Evolutionary conservation across 2,888 invertebrate species (phyloP), one percentile per base, ranked within the genome.

Genomic region (Catocala nupta): DNA sequence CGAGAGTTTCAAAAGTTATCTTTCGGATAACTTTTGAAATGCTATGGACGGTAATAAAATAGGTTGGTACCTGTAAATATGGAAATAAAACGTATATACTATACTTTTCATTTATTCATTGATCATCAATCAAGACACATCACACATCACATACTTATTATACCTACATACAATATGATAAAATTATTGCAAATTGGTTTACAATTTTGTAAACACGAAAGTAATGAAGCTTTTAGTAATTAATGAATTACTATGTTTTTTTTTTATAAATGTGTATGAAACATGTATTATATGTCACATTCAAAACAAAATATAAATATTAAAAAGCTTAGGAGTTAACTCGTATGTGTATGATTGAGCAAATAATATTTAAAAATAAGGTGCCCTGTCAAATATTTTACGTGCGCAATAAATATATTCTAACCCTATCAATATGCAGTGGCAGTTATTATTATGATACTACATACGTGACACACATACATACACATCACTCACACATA

Each of bases 271-370:
- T 59, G 52, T 48, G 42, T 53, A 49, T 44, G 43, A 11, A 54
- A 33, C 39, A 43, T 62, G 9, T 52, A 11, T 39, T 25, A 56
- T n/a, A 25, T 48, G 47, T 43, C 11, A 45, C 34, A 54, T 44
- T 33, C 34, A 49, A 57, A 66, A 59, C 13, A 59, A 65, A 55
- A 56, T 58, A 68, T 49, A 55, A 59, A 50, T 59, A 60, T 63
- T 75, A 76, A 63, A 73, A 82, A 82, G 81, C 81, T 70, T 75
- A 73, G 63, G 42, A 56, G 47, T 68, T 69, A 68, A 67, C 57
- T 56, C 52, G 36, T 58, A 49, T 60, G 11, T 70, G 68, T 83
- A 82, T 75, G 78, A 80, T 90, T 90, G 90, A 90, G 90, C 90
- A 90, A 89, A 85, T 83, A 71, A 84, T 84, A 79, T 75, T 77